Evolutionary conservation across 2,113 vertebrate species (phyloP).

Genomic region (Hydrolagus affinis): DNA sequence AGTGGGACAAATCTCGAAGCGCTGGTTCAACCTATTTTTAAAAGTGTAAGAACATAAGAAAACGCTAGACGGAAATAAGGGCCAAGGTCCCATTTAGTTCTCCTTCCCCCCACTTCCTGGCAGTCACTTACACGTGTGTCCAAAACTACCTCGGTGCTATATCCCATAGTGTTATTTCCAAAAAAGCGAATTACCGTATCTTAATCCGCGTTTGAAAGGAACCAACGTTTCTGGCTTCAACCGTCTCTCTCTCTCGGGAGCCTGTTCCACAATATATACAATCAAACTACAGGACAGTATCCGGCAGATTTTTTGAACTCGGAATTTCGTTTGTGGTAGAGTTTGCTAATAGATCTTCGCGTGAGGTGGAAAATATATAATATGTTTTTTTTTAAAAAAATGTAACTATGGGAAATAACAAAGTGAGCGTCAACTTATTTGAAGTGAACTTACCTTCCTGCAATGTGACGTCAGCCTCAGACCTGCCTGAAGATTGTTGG

Average conservation of each 20-base stretch:
- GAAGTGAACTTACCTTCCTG: conserved; percentile 49
- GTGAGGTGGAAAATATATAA: too few species aligned
- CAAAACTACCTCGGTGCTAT: too few species aligned
- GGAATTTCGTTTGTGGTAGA: too few species aligned
- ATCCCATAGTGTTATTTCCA: too few species aligned
- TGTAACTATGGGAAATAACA: too few species aligned
- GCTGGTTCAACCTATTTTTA: conserved; percentile 47
- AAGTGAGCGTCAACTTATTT: background rate
- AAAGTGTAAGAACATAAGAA: background rate
- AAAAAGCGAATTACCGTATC: background rate
- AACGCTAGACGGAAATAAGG: background rate
- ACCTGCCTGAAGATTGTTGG: conserved; percentile 40
- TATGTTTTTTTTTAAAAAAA: too few species aligned
- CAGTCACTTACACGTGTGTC: background rate
- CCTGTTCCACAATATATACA: too few species aligned
- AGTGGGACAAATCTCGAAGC: conserved; percentile 41
- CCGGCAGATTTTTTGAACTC: too few species aligned
- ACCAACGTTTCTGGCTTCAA: too few species aligned
- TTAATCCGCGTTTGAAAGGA: background rate
- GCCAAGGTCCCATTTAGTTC: background rate
- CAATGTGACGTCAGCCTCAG: conserved; percentile 50
- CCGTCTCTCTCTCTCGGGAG: too few species aligned
- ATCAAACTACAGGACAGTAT: too few species aligned
- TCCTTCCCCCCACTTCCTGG: background rate
- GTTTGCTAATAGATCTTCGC: too few species aligned